Evolutionary conservation across 2,888 invertebrate genomes (phyloP).

Genomic region (Pediacus dermestoides): DNA sequence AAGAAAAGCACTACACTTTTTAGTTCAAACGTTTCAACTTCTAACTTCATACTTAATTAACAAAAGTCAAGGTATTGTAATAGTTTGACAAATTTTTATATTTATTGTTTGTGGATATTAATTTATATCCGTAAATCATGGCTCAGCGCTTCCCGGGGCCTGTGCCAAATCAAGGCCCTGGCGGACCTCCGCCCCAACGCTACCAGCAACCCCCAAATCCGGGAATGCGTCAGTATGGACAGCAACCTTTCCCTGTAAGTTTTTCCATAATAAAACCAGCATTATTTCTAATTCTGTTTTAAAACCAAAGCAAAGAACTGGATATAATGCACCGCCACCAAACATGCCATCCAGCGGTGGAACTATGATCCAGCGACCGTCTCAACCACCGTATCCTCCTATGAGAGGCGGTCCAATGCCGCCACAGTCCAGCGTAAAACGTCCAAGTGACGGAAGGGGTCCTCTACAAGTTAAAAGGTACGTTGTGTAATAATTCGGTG

Average conservation of each 20-base stretch:
- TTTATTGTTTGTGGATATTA: too few relatives aligned
- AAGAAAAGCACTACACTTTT: too few relatives aligned
- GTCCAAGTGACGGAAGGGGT: slow-evolving; percentile 57
- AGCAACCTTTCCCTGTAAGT: slow-evolving; percentile 73
- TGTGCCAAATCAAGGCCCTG: slow-evolving; percentile 53
- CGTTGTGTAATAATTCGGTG: not conserved
- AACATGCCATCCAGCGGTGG: slow-evolving; percentile 55
- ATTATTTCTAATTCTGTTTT: slow-evolving; percentile 19
- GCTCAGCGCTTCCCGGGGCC: slow-evolving; percentile 57
- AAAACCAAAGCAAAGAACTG: slow-evolving; percentile 55
- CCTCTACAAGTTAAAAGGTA: slow-evolving; percentile 62
- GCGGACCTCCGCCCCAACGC: slow-evolving; percentile 56
- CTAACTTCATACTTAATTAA: too few relatives aligned
- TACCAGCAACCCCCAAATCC: slow-evolving; percentile 62
- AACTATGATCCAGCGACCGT: slow-evolving; percentile 58
- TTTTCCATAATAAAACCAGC: too few relatives aligned
- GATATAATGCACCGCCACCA: slow-evolving; percentile 59
- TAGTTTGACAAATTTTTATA: too few relatives aligned
- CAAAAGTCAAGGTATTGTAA: too few relatives aligned
- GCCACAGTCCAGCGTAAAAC: slow-evolving; percentile 58
- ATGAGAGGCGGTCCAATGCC: slow-evolving; percentile 61
- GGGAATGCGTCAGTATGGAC: slow-evolving; percentile 66
- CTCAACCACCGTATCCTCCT: slow-evolving; percentile 56
- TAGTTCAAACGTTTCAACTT: too few relatives aligned
- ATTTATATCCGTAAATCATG: slow-evolving; percentile 49